Evolutionary conservation across 1,140 invertebrate species (phyloP).

Genomic region (Andricus grossulariae): DNA sequence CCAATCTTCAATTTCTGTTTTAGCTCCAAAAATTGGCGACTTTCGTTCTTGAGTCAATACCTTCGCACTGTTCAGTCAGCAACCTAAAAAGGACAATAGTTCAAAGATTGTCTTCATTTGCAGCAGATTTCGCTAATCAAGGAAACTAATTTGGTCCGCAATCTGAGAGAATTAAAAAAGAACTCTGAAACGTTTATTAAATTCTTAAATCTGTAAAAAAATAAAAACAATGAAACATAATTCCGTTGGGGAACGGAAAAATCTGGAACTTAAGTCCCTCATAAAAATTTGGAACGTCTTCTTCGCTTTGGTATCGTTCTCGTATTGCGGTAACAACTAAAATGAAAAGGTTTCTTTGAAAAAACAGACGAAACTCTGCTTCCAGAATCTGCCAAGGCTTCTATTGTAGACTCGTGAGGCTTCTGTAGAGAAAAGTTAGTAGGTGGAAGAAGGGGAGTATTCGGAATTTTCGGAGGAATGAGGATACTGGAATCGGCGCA

Average conservation of each 20-base stretch:
- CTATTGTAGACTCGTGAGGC: neutral
- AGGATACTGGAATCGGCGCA: neutral
- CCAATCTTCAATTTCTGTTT: neutral
- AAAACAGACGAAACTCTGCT: neutral
- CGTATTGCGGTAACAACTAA: too few species aligned
- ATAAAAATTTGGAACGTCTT: neutral
- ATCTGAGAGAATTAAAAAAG: neutral
- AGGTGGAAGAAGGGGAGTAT: neutral
- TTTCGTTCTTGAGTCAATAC: neutral
- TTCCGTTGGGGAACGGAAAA: neutral
- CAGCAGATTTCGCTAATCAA: slow-evolving; percentile 46
- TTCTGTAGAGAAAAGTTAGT: neutral
- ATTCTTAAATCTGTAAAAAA: neutral
- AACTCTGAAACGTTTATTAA: neutral
- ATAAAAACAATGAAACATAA: neutral
- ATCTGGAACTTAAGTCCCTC: neutral
- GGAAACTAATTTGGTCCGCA: slow-evolving; percentile 48
- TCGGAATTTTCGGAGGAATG: neutral
- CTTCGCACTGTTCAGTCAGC: neutral
- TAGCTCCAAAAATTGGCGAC: neutral
- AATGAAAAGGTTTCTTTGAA: slow-evolving; percentile 21
- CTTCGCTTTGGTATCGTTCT: neutral
- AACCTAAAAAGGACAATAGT: slow-evolving; percentile 18
- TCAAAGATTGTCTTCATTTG: neutral
- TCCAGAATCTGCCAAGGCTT: neutral